A percentile compares a stretch with the other conserved stretches of the same genome.
Conservation (phyloP, 2,113 vertebrate species). For the Jacana jacana region DNA sequence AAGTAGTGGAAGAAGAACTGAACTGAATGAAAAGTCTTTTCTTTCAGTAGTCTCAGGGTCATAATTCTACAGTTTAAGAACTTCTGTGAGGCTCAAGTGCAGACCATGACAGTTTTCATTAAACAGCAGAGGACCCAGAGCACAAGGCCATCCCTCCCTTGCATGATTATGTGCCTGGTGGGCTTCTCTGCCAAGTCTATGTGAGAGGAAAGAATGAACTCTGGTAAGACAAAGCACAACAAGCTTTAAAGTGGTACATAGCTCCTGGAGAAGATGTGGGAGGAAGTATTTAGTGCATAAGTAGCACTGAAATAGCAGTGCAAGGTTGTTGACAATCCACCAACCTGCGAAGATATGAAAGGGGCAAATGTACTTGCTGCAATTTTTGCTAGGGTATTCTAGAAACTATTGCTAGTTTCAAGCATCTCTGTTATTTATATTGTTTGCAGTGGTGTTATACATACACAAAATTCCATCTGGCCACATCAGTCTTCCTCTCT, state of each 20-base stretch:
- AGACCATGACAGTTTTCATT: background rate
- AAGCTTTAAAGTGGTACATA: background rate
- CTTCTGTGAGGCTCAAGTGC: background rate
- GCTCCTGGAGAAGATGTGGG: constrained; percentile 30
- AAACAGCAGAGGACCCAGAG: background rate
- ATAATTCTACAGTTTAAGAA: background rate
- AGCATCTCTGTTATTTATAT: background rate
- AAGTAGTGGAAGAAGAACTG: background rate
- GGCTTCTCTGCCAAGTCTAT: background rate
- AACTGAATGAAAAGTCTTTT: background rate
- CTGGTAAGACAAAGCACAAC: background rate
- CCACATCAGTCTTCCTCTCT: background rate
- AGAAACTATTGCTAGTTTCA: too few relatives aligned
- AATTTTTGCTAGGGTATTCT: background rate
- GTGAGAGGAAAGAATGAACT: background rate
- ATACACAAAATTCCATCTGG: background rate
- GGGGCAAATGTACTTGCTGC: background rate
- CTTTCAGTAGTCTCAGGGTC: background rate
- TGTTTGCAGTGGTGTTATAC: background rate
- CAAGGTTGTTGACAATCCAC: background rate
- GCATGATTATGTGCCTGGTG: background rate
- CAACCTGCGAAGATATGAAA: background rate
- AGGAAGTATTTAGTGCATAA: background rate
- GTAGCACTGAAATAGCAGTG: background rate
- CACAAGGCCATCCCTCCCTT: background rate